Evolutionary conservation across 1,140 invertebrate genomes (phyloP), one percentile per base, ranked within the genome.

Genomic region (Ips typographus): DNA sequence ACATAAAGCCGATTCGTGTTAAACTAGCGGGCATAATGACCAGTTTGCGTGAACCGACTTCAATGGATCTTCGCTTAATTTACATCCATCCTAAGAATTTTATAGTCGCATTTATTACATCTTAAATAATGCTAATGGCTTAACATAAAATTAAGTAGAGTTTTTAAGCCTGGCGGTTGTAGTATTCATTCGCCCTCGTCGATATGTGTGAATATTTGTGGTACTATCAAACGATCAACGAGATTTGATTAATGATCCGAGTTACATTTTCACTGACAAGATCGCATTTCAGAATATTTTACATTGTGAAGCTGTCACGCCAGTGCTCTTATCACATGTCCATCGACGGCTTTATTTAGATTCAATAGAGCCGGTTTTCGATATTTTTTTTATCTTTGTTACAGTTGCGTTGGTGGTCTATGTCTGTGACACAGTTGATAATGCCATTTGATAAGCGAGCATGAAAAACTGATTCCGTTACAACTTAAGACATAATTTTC

Each of bases 291-390:
- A 65, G 70, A 70, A 73, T 70, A 66, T 73, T 73, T 73, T 68
- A 73, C 72, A 73, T 69, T 69, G 72, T 73, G 59, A 67, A 55
- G 62, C 70, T 73, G 72, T 73, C 72, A 73, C 66, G 65, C 70
- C 52, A 71, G 52, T 53, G 41, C 51, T 40, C 66, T 73, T 73
- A 73, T 73, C 72, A 70, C 70, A 72, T 70, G 63, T 73, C 70
- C 67, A 73, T 73, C 72, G 67, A 71, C 60, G 70, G 67, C 70
- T 73, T 73, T 70, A 73, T 73, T 71, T 72, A 65, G 64, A 72
- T 65, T 66, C 70, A 72, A 72, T 64, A 53, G 68, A 60, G 61
- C 63, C 59, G 64, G 56, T 71, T 63, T 68, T 64, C 47, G 63
- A 65, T 70, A 47, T 62, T 62, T 62, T 71, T 70, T 70, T 60